Base-by-base conservation (phyloP, 2,797 vertebrate species). In the Halcyon badia region DNA sequence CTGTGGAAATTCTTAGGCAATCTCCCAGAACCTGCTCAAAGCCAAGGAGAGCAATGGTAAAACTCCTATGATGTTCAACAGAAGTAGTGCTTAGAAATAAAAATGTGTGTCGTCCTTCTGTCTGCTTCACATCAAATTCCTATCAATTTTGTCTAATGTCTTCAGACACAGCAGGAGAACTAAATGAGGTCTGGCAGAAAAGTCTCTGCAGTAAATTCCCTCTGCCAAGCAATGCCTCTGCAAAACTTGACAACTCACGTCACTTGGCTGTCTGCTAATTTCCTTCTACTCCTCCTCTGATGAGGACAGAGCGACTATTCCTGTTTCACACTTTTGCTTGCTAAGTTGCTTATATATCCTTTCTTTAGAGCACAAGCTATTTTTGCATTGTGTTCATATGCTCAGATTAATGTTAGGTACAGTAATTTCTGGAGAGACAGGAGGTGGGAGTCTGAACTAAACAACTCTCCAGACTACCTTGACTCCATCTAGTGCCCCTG, bases 111-210 rank as follows among this genome's bases (percentile, higher is more conserved):
- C 18, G 28, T 28, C 37, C 13, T 83, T 85, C 81, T 78, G 71
- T 13, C 87, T 91, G 52, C 41, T 89, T 73, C 90, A 71, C 57
- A 87, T 89, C 64, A 88, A 78, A 86, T 88, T 90, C 66, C 44
- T 88, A 69, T 88, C 73, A 95, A 39, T 96, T 92, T 92, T 91
- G 22, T 21, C 56, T 89, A 57, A 80, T 70, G 54, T 28, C 54
- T 85, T 95, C 76, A 75, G 33, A 48, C 5, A 0, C 48, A 85
- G 72, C 56, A 80, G 62, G 51, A 76, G 30, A 83, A 54, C n/a
- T 49, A 72, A 75, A 92, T 19, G 25, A 87, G 37, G 30, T 87
- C 76, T 91, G 87, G 71, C 84, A 92, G 82, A 75, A 73, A 89
- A 58, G 33, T 22, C 64, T 87, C 30, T 64, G 48, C 57, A 85